Conservation (phyloP, 92 coral and sea anemone genomes). For the Zoanthus solanderi region DNA sequence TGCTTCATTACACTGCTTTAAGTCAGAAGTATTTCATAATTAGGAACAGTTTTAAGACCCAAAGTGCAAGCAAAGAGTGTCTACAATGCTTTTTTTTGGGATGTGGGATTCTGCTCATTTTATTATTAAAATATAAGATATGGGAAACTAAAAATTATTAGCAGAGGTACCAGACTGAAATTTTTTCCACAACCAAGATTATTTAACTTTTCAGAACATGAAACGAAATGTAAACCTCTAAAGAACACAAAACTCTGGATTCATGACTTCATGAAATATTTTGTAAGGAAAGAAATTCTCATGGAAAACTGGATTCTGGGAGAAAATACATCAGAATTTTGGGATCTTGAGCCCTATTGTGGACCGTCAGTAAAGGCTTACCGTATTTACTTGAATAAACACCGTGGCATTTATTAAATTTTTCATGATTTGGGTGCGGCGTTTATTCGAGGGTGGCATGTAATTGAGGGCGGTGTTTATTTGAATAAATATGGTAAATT, state of each 20-base stretch:
- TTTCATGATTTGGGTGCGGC: too few relatives aligned
- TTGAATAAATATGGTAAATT: background rate
- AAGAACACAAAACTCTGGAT: constrained; percentile 16
- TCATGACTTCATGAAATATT: constrained; percentile 17
- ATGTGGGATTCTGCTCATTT: constrained; percentile 10
- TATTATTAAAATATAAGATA: background rate
- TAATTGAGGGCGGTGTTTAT: too few relatives aligned
- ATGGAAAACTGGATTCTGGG: constrained; percentile 16
- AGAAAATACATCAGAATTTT: constrained; percentile 11
- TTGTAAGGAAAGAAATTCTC: constrained; percentile 11
- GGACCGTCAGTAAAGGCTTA: constrained; percentile 21
- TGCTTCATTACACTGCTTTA: too few relatives aligned
- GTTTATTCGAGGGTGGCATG: too few relatives aligned
- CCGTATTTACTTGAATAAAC: too few relatives aligned
- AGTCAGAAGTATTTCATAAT: too few relatives aligned
- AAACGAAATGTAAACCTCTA: constrained; percentile 2
- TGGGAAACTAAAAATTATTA: constrained; percentile 15
- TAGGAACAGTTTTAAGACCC: background rate
- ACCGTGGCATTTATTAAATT: too few relatives aligned
- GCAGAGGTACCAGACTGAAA: constrained; percentile 3
- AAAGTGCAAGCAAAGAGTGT: background rate
- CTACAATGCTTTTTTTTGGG: constrained; percentile 19
- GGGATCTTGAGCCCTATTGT: constrained; percentile 24
- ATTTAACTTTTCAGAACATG: constrained; percentile 13
- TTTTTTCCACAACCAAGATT: constrained; percentile 3